Conservation (phyloP, 2,888 invertebrate species). For the Drosophila conformis region DNA sequence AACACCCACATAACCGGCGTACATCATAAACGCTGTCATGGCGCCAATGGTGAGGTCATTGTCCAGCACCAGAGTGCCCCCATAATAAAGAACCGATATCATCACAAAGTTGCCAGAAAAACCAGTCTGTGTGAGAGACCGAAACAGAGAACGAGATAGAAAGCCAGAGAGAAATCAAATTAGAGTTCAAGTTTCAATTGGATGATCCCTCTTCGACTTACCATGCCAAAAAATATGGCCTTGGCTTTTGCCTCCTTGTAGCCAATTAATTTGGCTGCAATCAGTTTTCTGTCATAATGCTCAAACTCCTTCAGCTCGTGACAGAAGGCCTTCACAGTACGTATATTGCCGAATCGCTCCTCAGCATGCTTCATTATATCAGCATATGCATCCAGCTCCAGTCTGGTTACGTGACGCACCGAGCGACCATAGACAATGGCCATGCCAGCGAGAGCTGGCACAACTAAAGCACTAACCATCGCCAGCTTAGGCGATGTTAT, state of each 20-base stretch:
- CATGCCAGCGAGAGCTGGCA: conserved; percentile 94
- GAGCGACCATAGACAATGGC: conserved; percentile 94
- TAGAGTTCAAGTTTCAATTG: not conserved
- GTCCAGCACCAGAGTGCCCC: conserved; percentile 94
- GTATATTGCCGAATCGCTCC: conserved; percentile 95
- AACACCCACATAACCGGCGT: conserved; percentile 96
- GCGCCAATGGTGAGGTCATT: conserved; percentile 93
- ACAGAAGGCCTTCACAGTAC: conserved; percentile 96
- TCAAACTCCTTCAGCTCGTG: conserved; percentile 92
- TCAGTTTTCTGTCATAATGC: conserved; percentile 89
- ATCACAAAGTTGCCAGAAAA: conserved; percentile 96
- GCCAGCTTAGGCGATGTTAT: conserved; percentile 96
- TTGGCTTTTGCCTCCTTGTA: conserved; percentile 95
- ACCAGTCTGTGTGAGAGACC: conserved; percentile 88
- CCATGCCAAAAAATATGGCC: conserved; percentile 96
- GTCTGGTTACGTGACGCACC: conserved; percentile 92
- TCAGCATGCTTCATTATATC: conserved; percentile 91
- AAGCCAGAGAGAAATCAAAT: not conserved
- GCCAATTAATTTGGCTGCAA: conserved; percentile 90
- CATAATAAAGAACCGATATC: conserved; percentile 95
- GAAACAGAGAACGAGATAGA: not conserved
- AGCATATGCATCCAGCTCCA: conserved; percentile 90
- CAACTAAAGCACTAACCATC: conserved; percentile 93
- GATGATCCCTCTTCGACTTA: conserved; percentile 82
- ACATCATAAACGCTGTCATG: conserved; percentile 96